Percentiles rank a stretch among this genome's conserved stretches.
Evolutionary conservation across 2,113 vertebrate genomes (phyloP).

Genomic region (Sitta europaea): DNA sequence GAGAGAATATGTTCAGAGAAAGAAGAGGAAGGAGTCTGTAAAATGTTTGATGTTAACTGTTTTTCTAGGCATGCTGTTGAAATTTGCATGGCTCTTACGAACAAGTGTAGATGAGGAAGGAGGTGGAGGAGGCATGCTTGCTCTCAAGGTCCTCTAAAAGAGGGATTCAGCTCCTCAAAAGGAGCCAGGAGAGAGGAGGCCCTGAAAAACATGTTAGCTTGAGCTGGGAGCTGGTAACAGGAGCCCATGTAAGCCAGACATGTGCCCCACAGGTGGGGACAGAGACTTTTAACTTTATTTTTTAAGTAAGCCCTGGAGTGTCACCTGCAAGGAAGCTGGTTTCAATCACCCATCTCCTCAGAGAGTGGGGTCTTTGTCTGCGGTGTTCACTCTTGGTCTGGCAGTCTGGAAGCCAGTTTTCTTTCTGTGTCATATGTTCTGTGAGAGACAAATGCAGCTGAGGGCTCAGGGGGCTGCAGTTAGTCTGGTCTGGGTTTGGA

Average conservation of each 20-base stretch:
- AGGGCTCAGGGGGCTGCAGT: not conserved
- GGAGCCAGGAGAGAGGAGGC: not conserved
- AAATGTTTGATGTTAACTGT: not conserved
- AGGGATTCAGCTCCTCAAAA: not conserved
- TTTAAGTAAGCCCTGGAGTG: not conserved
- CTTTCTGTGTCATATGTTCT: not conserved
- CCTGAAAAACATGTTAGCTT: not conserved
- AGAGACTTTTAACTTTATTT: not conserved
- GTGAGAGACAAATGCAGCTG: not conserved
- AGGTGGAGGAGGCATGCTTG: not conserved
- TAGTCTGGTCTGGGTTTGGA: not conserved
- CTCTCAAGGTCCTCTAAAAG: not conserved
- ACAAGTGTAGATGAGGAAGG: not conserved
- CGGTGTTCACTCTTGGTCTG: not conserved
- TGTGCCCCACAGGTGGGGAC: not conserved
- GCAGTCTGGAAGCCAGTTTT: not conserved
- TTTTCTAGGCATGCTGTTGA: not conserved
- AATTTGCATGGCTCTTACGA: not conserved
- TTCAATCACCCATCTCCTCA: not conserved
- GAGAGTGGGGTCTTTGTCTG: not conserved
- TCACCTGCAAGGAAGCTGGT: conserved; percentile 4
- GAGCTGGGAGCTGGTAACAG: not conserved
- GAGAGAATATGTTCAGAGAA: not conserved
- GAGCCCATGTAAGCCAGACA: not conserved
- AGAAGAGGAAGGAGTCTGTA: not conserved